Evolutionary conservation across 2,797 vertebrate species (phyloP), one percentile per base, ranked within the genome.

Genomic region (Tokudaia tokunoshimensis): DNA sequence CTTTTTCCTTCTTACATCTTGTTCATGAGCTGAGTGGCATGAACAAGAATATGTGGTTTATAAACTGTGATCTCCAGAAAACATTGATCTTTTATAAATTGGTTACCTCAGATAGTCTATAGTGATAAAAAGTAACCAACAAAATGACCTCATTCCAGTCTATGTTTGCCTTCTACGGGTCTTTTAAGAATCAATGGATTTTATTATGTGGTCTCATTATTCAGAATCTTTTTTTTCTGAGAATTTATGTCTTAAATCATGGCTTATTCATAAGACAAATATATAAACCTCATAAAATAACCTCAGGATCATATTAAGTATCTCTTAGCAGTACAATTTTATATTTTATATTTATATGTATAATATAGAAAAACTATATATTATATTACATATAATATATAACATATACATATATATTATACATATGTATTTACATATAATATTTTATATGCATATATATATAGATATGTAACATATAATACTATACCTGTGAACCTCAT

Each of bases 11-110:
- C 29, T 19, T 8, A 20, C 11, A 10, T 6, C 12, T 34, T 70
- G 20, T 0, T 26, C 9, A 44, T 44, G 37, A 17, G 0, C 29
- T 57, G 3, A 41, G 6, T 24, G 31, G 1, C 7, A 10, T 12
- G 5, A 2, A 2, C 1, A 1, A 61, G 34, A 34, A 14, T 50
- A 75, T 44, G 37, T 72, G 13, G 7, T 3, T 31, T 61, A 55
- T 65, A 85, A 89, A 55, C 26, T 55, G 20, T 6, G n/a, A 65
- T 29, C 34, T 50, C 20, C 24, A 78, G 26, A 67, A 50, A 78
- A 34, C 6, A 41, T 12, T 55, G 24, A 1, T 59, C 63, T 59
- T 81, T 11, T 8, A 52, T 31, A 76, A 76, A 8, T 15, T 63
- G 34, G 63, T 61, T 10, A 13, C 37, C 14, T n/a, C 50, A 47